These are phyloP conservation scores for Drosophila aldrichi DNA, from an alignment of 2,888 invertebrate genomes.

Conservation along the genomic window DNA sequence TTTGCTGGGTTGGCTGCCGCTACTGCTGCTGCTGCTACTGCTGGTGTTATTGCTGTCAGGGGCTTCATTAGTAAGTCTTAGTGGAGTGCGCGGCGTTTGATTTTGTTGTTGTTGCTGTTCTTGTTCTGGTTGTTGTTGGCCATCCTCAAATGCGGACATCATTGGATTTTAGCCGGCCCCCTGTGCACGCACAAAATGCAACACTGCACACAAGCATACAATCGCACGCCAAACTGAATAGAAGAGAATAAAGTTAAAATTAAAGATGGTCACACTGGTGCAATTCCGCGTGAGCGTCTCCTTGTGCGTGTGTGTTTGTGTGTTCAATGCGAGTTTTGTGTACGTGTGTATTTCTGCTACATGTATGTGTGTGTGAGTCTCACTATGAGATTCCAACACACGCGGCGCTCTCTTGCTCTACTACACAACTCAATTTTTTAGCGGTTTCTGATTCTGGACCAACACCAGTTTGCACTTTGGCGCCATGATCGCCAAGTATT, in stretches of 20 bases:
- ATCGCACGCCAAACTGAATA: slow-evolving; percentile 21
- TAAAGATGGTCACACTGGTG: slow-evolving; percentile 66
- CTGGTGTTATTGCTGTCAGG: slow-evolving; percentile 48
- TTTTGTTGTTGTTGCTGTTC: slow-evolving; percentile 12
- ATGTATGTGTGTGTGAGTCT: slow-evolving; percentile 14
- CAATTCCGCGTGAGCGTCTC: slow-evolving; percentile 30
- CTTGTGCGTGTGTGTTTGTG: slow-evolving; percentile 7
- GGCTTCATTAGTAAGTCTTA: slow-evolving; percentile 30
- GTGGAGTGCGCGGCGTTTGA: slow-evolving; percentile 36
- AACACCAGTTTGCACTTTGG: slow-evolving; percentile 56
- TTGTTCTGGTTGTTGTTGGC: slow-evolving; percentile 20
- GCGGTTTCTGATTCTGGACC: slow-evolving; percentile 34
- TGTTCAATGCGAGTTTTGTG: slow-evolving; percentile 19
- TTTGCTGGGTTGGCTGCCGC: slow-evolving; percentile 4
- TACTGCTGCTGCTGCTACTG: slow-evolving; percentile 7
- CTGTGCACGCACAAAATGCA: slow-evolving; percentile 42
- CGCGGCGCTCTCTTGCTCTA: slow-evolving; percentile 48
- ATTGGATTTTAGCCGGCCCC: slow-evolving; percentile 65
- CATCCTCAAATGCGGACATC: slow-evolving; percentile 67
- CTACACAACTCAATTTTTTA: slow-evolving; percentile 16
- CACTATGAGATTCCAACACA: slow-evolving; percentile 57
- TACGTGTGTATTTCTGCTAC: slow-evolving; percentile 6
- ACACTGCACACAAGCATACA: slow-evolving; percentile 39
- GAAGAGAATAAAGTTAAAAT: slow-evolving; percentile 23
- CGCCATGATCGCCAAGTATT: slow-evolving; percentile 42